Evolutionary conservation across 2,113 vertebrate species (phyloP).

Genomic region (Patagioenas fasciata): DNA sequence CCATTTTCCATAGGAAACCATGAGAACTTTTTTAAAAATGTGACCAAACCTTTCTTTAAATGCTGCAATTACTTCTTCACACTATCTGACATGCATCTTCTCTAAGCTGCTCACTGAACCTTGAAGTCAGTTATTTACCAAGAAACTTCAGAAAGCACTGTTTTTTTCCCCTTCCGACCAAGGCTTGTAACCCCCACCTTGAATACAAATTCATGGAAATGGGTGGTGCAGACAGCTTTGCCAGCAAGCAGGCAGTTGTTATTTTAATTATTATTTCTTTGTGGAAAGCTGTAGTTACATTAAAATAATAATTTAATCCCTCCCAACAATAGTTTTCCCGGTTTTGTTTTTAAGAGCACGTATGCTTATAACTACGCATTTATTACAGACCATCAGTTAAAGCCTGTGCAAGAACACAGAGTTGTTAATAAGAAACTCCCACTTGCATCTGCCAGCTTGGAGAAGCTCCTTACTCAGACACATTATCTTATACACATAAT

Average conservation of each 20-base stretch:
- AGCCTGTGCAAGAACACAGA: not conserved
- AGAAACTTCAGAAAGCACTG: constrained; percentile 44
- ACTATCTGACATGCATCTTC: constrained; percentile 38
- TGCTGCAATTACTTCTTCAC: constrained; percentile 52
- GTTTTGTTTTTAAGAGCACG: constrained; percentile 47
- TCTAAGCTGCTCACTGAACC: constrained; percentile 60
- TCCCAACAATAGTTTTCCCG: constrained; percentile 37
- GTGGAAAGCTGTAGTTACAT: constrained; percentile 52
- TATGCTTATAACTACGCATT: constrained; percentile 26
- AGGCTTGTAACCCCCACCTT: constrained; percentile 29
- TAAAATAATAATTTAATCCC: constrained; percentile 63
- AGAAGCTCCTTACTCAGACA: constrained; percentile 12
- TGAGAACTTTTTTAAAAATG: not conserved
- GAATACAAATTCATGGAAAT: constrained; percentile 73
- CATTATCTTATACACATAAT: not conserved
- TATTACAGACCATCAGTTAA: constrained; percentile 25
- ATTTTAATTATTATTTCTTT: constrained; percentile 66
- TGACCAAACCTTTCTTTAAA: constrained; percentile 58
- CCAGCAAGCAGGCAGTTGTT: constrained; percentile 56
- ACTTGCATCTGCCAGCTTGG: constrained; percentile 44
- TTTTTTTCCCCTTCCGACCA: not conserved
- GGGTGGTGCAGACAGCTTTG: constrained; percentile 64
- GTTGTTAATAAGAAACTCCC: constrained; percentile 57
- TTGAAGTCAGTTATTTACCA: constrained; percentile 71
- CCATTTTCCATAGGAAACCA: constrained; percentile 46